A percentile compares a stretch with the other conserved stretches of the same genome.
These are phyloP conservation scores for Coenonympha arcania DNA, from an alignment of 2,888 invertebrate genomes.

Conservation along the genomic window DNA sequence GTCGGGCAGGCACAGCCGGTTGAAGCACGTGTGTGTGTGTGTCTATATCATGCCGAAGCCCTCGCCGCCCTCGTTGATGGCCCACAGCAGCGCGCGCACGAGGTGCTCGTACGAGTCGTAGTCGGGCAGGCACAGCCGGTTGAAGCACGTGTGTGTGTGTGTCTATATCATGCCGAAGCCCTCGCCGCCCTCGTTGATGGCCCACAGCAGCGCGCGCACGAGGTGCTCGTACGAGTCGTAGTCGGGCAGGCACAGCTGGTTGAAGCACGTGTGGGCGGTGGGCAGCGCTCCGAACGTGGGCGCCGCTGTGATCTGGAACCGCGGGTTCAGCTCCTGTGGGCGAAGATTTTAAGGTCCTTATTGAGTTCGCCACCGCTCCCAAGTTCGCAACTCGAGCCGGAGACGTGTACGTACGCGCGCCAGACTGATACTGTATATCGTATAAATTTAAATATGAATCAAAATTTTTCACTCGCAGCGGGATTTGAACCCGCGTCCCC, in stretches of 20 bases:
- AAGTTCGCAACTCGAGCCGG: too few relatives aligned
- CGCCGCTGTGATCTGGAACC: conserved; percentile 93
- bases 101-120: conserved; percentile 96
- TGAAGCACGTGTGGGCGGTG: conserved; percentile 96
- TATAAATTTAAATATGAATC: too few relatives aligned
- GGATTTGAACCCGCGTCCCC: too few relatives aligned
- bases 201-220: conserved; percentile 89
- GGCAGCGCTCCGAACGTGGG: conserved; percentile 92
- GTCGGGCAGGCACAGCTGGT: conserved; percentile 95
- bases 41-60: conserved; percentile 81
- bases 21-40: conserved; percentile 91
- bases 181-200: conserved; percentile 96
- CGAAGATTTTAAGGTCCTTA: too few relatives aligned
- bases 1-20: conserved; percentile 95
- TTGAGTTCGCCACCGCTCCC: too few relatives aligned
- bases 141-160: conserved; percentile 77
- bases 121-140: conserved; percentile 95
- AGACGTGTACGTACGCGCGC: too few relatives aligned
- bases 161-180: conserved; percentile 79
- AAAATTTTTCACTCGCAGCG: too few relatives aligned
- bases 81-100: conserved; percentile 89
- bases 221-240: conserved; percentile 96
- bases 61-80: conserved; percentile 96
- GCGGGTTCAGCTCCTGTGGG: conserved; percentile 83
- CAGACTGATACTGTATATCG: too few relatives aligned